These are phyloP conservation scores for Accipiter virgatus DNA, from an alignment of 2,113 vertebrate genomes.

Conservation along the genomic window DNA sequence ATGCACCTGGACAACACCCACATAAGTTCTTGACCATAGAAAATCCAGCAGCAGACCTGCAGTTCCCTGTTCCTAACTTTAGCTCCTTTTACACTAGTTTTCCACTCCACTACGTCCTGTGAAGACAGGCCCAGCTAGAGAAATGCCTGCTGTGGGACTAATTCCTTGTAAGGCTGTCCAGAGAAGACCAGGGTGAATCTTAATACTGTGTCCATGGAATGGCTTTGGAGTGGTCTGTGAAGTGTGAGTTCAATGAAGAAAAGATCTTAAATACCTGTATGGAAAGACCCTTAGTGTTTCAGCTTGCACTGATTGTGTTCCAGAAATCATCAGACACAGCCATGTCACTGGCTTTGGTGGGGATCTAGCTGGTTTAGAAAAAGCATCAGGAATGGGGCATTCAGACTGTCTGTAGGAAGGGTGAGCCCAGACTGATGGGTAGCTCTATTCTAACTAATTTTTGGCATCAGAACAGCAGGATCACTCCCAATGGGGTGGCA, in stretches of 20 bases:
- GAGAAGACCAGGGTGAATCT: not conserved
- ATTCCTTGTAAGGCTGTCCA: not conserved
- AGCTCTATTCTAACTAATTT: not conserved
- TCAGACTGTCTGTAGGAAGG: not conserved
- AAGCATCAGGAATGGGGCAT: not conserved
- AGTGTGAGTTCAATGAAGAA: not conserved
- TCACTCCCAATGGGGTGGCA: not conserved
- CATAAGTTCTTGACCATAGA: not conserved
- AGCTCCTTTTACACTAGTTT: not conserved
- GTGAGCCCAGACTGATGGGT: not conserved
- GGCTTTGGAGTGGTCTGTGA: not conserved
- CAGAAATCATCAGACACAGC: not conserved
- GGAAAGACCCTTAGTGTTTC: not conserved
- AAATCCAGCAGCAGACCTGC: not conserved
- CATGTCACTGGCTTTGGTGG: not conserved
- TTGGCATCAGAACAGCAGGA: not conserved
- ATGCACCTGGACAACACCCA: not conserved
- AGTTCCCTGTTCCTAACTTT: not conserved
- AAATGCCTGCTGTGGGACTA: not conserved
- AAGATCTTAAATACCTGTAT: not conserved
- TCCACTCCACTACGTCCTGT: fast-evolving
- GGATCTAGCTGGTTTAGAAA: not conserved
- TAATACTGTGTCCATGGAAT: not conserved
- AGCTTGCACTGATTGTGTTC: not conserved
- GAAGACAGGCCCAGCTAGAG: not conserved